These are phyloP conservation scores for Lordiphosa collinella DNA, from an alignment of 1,140 invertebrate genomes.

Conservation along the genomic window DNA sequence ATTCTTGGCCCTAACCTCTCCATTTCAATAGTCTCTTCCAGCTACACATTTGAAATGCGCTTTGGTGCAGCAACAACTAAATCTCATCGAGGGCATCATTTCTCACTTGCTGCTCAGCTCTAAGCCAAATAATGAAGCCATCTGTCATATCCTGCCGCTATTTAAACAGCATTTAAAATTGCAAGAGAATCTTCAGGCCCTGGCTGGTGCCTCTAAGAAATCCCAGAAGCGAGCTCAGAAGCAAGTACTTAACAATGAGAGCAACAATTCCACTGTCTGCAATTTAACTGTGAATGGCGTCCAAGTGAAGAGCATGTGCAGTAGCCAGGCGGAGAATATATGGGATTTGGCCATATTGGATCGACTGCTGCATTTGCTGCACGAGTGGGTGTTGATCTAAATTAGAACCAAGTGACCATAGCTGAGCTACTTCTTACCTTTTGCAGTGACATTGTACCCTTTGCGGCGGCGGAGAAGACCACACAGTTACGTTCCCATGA, in stretches of 20 bases:
- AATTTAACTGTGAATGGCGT: conserved; percentile 61
- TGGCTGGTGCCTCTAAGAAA: conserved; percentile 48
- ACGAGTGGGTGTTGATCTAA: conserved; percentile 46
- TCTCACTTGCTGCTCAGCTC: conserved; percentile 50
- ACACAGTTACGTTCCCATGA: conserved; percentile 47
- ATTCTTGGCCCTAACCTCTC: not conserved
- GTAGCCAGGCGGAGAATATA: conserved; percentile 58
- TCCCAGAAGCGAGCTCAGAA: conserved; percentile 40
- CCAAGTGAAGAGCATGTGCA: conserved; percentile 52
- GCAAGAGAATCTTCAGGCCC: conserved; percentile 29
- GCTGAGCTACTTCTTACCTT: not conserved
- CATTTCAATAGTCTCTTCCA: conserved; percentile 24
- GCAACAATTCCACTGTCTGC: conserved; percentile 4
- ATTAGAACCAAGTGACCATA: not conserved
- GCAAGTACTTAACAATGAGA: conserved; percentile 17
- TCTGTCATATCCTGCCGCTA: conserved; percentile 50
- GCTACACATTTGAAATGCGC: conserved; percentile 60
- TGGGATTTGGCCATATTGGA: conserved; percentile 69
- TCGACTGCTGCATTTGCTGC: conserved; percentile 52
- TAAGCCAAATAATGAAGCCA: conserved; percentile 50
- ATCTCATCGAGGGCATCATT: conserved; percentile 71
- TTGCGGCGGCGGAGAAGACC: conserved; percentile 50
- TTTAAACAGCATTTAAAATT: conserved; percentile 65
- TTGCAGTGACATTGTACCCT: conserved; percentile 62
- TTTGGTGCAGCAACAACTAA: conserved; percentile 60